phyloP scores from a whole-genome alignment of 2,797 vertebrate genomes.

The Rachycentron canadum region DNA sequence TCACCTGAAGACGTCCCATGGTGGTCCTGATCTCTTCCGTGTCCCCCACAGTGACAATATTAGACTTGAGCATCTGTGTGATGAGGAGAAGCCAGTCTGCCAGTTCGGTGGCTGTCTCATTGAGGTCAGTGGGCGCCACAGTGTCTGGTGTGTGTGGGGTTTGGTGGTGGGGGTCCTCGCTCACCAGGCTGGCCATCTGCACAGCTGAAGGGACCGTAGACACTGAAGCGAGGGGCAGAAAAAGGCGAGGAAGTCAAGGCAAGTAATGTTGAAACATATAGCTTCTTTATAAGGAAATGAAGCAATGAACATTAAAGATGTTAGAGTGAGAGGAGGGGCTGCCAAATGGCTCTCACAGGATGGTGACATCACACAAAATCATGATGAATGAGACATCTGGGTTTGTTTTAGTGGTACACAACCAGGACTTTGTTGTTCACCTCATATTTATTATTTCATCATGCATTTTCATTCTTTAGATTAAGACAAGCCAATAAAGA shows the following conservation, averaged over 20 bases:
- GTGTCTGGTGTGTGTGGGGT: slow-evolving; percentile 83
- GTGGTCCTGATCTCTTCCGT: slow-evolving; percentile 93
- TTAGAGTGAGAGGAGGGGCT: slow-evolving; percentile 38
- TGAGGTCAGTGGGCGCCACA: slow-evolving; percentile 91
- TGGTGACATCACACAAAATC: slow-evolving; percentile 41
- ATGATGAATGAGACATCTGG: slow-evolving; percentile 35
- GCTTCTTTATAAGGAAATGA: slow-evolving; percentile 51
- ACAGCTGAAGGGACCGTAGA: slow-evolving; percentile 83
- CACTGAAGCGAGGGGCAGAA: slow-evolving; percentile 52
- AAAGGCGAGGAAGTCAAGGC: background rate
- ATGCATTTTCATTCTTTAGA: slow-evolving; percentile 23
- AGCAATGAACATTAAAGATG: slow-evolving; percentile 43
- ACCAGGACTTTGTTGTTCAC: slow-evolving; percentile 29
- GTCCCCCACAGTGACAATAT: slow-evolving; percentile 98
- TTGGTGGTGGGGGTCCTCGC: slow-evolving; percentile 82
- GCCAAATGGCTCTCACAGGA: slow-evolving; percentile 52
- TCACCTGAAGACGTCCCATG: slow-evolving; percentile 93
- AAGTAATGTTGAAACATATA: slow-evolving; percentile 40
- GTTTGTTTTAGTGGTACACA: slow-evolving; percentile 37
- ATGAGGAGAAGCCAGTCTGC: slow-evolving; percentile 95
- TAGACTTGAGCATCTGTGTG: slow-evolving; percentile 98
- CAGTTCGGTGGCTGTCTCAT: slow-evolving; percentile 93
- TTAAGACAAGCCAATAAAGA: slow-evolving; percentile 20
- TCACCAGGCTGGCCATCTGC: slow-evolving; percentile 88
- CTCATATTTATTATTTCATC: slow-evolving; percentile 52